Conservation (phyloP, 2,113 vertebrate species). For the Cyanoliseus patagonus region DNA sequence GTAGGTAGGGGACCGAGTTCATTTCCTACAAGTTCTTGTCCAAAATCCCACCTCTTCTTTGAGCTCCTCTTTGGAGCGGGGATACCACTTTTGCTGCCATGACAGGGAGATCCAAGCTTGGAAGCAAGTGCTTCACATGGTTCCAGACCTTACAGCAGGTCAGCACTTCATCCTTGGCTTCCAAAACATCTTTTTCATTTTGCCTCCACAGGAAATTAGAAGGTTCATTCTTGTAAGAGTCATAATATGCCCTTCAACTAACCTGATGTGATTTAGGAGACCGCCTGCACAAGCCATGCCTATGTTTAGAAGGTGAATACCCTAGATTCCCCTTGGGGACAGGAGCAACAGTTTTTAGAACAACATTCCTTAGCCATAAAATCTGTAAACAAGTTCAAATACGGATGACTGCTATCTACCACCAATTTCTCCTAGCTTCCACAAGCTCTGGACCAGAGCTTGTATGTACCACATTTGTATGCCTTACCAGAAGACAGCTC, state of each 20-base stretch:
- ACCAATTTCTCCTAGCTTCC: background rate
- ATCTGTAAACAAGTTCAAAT: background rate
- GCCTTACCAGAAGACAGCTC: background rate
- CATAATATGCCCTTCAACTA: background rate
- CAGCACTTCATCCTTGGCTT: background rate
- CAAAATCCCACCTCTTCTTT: background rate
- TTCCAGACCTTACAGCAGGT: background rate
- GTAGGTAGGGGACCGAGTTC: background rate
- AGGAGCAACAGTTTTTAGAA: background rate
- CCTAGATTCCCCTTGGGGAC: background rate
- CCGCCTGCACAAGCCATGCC: background rate
- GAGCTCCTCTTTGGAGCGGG: background rate
- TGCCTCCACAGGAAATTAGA: background rate
- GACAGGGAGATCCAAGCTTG: background rate
- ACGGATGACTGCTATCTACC: background rate
- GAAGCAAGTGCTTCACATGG: background rate
- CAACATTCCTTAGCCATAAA: background rate
- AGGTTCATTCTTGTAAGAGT: background rate
- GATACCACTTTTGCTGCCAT: background rate
- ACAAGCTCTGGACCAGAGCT: background rate
- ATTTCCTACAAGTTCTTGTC: background rate
- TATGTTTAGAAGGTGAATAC: constrained; percentile 4
- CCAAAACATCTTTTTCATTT: background rate
- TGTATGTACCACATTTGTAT: background rate
- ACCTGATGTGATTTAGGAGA: background rate